These are phyloP conservation scores for Penaeus monodon DNA, from an alignment of 2,888 invertebrate genomes.

Conservation along the genomic window DNA sequence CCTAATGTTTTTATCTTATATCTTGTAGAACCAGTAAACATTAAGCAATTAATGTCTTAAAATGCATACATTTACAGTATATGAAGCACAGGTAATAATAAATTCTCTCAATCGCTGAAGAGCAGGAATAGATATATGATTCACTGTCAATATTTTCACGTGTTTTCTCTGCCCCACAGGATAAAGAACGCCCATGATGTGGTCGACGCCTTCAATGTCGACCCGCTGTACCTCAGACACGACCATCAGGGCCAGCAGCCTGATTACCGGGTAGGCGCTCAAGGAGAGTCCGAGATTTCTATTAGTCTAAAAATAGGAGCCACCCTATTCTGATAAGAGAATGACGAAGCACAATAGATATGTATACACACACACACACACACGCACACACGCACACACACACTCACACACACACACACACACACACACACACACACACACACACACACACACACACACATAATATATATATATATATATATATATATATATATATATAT, in stretches of 20 bases:
- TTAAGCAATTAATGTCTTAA: too few species aligned
- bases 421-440: not conserved
- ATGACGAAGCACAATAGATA: not conserved
- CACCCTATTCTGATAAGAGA: too few species aligned
- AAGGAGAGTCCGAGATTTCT: too few species aligned
- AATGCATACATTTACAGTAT: too few species aligned
- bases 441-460: not conserved
- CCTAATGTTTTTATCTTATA: too few species aligned
- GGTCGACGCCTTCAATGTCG: constrained; percentile 89
- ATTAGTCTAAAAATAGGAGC: too few species aligned
- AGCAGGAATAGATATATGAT: not conserved
- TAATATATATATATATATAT: not conserved
- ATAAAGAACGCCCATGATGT: constrained; percentile 77
- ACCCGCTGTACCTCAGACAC: constrained; percentile 88
- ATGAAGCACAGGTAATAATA: too few species aligned
- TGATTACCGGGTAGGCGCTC: constrained; percentile 67
- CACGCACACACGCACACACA: not conserved
- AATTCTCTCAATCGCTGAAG: not conserved
- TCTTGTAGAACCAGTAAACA: too few species aligned
- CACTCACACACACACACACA: not conserved
- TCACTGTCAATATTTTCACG: not conserved
- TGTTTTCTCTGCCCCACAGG: constrained; percentile 69
- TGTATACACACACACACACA: not conserved
- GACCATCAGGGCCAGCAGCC: constrained; percentile 72
- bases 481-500: too few species aligned